Conservation (phyloP, 2,113 vertebrate species). For the Lichenostomus cassidix region DNA sequence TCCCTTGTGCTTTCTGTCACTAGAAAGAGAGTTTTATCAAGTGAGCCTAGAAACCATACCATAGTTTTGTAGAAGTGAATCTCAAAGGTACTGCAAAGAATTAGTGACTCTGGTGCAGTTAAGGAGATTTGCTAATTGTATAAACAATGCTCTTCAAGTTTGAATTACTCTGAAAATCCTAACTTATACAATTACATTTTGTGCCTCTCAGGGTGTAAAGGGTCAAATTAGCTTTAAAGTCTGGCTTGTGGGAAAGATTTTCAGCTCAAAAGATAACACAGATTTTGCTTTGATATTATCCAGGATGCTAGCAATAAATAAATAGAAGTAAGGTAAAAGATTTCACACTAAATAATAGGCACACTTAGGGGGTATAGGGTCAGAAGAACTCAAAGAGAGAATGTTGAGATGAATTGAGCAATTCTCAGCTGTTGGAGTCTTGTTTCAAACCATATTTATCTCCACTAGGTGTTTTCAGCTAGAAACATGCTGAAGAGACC, state of each 20-base stretch:
- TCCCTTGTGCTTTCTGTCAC: background rate
- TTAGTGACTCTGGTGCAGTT: background rate
- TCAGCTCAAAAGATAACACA: background rate
- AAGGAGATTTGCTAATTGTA: background rate
- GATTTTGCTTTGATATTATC: background rate
- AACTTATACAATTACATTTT: background rate
- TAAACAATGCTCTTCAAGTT: background rate
- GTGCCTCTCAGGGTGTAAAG: background rate
- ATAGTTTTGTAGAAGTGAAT: background rate
- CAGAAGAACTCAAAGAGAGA: background rate
- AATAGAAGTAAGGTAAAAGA: background rate
- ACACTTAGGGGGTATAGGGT: background rate
- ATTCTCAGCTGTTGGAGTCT: background rate
- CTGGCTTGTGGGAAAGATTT: background rate
- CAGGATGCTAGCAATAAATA: background rate
- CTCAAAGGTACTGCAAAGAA: background rate
- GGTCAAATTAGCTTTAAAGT: background rate
- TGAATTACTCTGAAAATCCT: background rate
- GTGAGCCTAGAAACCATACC: background rate
- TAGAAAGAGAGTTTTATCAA: background rate
- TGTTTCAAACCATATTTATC: constrained; percentile 1
- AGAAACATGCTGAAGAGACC: background rate
- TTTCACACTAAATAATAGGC: background rate
- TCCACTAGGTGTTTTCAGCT: background rate
- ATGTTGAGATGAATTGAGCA: background rate